Evolutionary conservation across 2,797 vertebrate species (phyloP), one percentile per base, ranked within the genome.

Genomic region (Mormyrus hasselquistii): DNA sequence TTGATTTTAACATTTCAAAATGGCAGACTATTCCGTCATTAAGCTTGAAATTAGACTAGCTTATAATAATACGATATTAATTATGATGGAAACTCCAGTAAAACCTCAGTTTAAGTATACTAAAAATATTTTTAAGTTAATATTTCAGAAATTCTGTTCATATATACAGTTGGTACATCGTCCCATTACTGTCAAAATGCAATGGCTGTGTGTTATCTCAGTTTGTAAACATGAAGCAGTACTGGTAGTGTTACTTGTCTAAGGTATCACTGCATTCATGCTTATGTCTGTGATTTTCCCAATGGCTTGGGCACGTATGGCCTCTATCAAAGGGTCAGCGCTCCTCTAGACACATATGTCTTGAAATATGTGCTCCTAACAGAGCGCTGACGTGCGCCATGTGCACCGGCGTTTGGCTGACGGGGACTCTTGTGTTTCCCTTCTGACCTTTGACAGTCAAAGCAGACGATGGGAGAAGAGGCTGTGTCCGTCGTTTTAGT

Each of bases 311-410:
- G 52, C 62, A 41, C n/a, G 10, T 9, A 34, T 82, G 50, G 79
- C 34, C 59, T 53, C 50, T 16, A 93, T 92, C 92, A 91, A 87
- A 90, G 91, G 89, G 91, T 88, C 90, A 89, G 69, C 73, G 59
- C 22, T 25, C 59, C 22, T 62, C 59, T 10, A 62, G 59, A 62
- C 59, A 62, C 2, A 8, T 25, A 62, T 29, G 73, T 41, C 55
- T 55, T 89, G 83, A 87, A 87, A 89, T 87, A 25, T 38, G 25
- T 76, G 62, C 44, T 76, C 62, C 53, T 73, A 53, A 53, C 92
- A 83, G 87, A 83, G 89, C 88, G 86, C 87, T 89, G 90, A 89
- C 92, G 25, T 89, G 89, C 85, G 89, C 90, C 90, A 90, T 84
- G 84, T 91, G 88, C 90, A 82, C 59, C 87, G 84, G 84, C 88